Evolutionary conservation across 2,113 vertebrate species (phyloP).

Genomic region (Platanista minor): DNA sequence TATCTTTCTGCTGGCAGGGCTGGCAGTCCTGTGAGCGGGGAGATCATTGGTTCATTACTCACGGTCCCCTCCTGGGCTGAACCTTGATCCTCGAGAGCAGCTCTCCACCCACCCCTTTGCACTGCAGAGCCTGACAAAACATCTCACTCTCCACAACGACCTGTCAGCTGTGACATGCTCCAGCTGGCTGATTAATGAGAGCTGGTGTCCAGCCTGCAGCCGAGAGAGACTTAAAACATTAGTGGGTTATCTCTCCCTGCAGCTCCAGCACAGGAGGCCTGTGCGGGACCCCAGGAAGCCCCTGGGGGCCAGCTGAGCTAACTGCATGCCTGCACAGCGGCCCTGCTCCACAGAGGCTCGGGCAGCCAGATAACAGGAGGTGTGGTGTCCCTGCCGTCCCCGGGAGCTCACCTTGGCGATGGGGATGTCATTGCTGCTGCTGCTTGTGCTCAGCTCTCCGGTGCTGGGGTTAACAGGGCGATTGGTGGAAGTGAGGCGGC

Average conservation of each 20-base stretch:
- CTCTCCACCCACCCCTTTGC: neutral
- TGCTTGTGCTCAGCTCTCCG: slow-evolving; percentile 90
- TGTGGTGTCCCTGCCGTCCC: fast-evolving
- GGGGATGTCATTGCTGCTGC: slow-evolving; percentile 92
- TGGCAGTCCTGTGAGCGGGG: neutral
- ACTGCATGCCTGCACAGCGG: neutral
- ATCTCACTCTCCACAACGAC: neutral
- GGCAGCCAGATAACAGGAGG: neutral
- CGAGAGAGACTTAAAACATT: slow-evolving; percentile 43
- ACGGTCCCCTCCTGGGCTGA: neutral
- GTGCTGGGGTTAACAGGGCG: slow-evolving; percentile 90
- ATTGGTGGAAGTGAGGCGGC: slow-evolving; percentile 82
- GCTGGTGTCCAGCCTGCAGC: neutral
- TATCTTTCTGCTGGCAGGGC: neutral
- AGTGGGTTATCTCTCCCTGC: neutral
- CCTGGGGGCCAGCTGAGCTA: neutral
- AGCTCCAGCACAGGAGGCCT: neutral
- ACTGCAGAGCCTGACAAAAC: neutral
- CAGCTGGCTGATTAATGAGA: slow-evolving; percentile 47
- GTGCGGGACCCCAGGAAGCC: neutral
- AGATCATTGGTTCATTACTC: neutral
- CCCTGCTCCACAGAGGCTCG: neutral
- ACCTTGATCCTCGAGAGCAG: slow-evolving; percentile 32
- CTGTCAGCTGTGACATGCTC: slow-evolving; percentile 47
- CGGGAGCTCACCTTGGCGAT: slow-evolving; percentile 85